Evolutionary conservation across 2,888 invertebrate genomes (phyloP).

Genomic region (Polietes domitor): DNA sequence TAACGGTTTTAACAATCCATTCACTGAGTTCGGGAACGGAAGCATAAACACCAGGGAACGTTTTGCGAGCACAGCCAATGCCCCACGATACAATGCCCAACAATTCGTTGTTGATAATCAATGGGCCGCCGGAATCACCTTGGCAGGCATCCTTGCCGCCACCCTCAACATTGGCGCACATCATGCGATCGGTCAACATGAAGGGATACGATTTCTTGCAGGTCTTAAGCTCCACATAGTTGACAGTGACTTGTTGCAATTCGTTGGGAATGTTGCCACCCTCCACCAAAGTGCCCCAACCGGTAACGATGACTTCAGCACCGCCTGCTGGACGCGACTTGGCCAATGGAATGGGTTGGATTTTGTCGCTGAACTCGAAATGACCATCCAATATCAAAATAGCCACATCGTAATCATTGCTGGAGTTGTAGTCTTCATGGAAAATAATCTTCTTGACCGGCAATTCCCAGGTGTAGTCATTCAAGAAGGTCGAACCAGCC

Average conservation of each 20-base stretch:
- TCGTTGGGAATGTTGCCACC: conserved; percentile 68
- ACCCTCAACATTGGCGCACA: conserved; percentile 72
- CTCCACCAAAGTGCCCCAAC: conserved; percentile 74
- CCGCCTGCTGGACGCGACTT: conserved; percentile 76
- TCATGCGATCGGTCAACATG: conserved; percentile 72
- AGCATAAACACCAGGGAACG: conserved; percentile 63
- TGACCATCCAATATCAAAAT: conserved; percentile 80
- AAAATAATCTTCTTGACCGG: conserved; percentile 82
- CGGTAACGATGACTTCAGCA: conserved; percentile 71
- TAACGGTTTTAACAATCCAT: conserved; percentile 69
- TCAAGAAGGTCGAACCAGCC: conserved; percentile 71
- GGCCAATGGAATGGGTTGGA: conserved; percentile 84
- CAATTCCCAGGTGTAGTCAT: conserved; percentile 69
- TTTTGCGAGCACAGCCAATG: conserved; percentile 71
- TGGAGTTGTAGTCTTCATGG: conserved; percentile 83
- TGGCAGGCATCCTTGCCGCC: conserved; percentile 77
- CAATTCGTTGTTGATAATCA: conserved; percentile 70
- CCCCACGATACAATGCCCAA: conserved; percentile 78
- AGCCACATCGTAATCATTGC: conserved; percentile 83
- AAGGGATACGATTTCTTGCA: conserved; percentile 72
- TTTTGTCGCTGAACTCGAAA: conserved; percentile 81
- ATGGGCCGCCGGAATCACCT: conserved; percentile 77
- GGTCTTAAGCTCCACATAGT: conserved; percentile 68
- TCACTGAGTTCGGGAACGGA: conserved; percentile 70
- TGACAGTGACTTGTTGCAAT: conserved; percentile 73